phyloP scores from a whole-genome alignment of 2,113 vertebrate genomes.

The Theristicus caerulescens region DNA sequence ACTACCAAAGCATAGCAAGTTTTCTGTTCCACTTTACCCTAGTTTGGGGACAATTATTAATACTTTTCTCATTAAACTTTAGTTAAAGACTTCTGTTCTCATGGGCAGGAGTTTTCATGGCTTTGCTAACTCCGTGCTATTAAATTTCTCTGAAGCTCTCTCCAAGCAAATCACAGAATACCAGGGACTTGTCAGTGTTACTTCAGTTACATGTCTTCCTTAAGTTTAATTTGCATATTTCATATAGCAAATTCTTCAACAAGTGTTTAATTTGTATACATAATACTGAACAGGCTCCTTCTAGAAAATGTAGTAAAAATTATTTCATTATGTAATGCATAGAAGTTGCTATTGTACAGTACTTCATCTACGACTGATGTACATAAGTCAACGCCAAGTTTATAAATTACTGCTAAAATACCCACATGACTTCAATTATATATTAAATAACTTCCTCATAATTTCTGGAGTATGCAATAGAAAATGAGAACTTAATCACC shows the following conservation, averaged over 20 bases:
- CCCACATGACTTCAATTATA: background rate
- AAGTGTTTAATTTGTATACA: background rate
- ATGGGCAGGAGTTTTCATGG: background rate
- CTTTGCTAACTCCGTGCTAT: background rate
- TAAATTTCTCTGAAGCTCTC: background rate
- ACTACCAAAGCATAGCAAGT: conserved; percentile 68
- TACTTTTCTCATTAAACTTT: conserved; percentile 54
- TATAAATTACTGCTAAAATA: background rate
- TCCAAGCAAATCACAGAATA: background rate
- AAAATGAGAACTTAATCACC: background rate
- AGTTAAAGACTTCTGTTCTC: background rate
- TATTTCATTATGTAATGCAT: background rate
- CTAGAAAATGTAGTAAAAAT: background rate
- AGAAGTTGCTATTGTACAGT: background rate
- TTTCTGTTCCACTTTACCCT: conserved; percentile 63
- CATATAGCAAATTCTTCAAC: background rate
- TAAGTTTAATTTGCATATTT: conserved; percentile 1
- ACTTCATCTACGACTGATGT: background rate
- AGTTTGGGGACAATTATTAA: conserved; percentile 55
- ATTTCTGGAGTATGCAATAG: conserved; percentile 13
- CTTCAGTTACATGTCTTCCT: conserved; percentile 17
- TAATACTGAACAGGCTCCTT: background rate
- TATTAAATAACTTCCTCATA: conserved; percentile 13
- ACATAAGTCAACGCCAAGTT: background rate
- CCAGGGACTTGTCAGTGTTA: background rate